These are phyloP conservation scores for Nomada hirtipes DNA, from an alignment of 2,888 invertebrate species.

Conservation along the genomic window DNA sequence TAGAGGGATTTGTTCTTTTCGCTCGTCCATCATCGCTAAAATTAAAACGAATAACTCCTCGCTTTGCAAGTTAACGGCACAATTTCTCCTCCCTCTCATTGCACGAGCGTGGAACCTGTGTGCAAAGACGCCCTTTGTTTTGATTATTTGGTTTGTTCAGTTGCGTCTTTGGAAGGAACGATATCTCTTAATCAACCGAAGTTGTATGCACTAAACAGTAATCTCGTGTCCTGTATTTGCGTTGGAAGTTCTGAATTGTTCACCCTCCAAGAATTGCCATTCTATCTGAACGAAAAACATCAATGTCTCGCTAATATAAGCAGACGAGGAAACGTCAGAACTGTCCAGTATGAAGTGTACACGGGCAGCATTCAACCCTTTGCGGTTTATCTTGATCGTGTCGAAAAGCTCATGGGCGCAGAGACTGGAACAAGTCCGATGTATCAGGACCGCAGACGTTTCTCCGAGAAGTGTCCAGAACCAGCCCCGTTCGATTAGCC, in stretches of 20 bases:
- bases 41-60: neutral
- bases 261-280: too few species aligned
- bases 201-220: constrained; percentile 38
- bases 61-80: constrained; percentile 36
- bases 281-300: neutral
- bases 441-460: constrained; percentile 20
- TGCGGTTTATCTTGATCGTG: constrained; percentile 21
- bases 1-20: constrained; percentile 29
- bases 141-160: constrained; percentile 7
- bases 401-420: neutral
- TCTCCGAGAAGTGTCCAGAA: constrained; percentile 4
- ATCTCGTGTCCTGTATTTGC: neutral
- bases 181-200: constrained; percentile 21
- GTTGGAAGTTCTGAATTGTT: neutral
- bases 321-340: neutral
- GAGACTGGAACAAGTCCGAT: neutral
- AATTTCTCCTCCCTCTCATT: constrained; percentile 34
- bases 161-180: neutral
- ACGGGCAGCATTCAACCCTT: constrained; percentile 23
- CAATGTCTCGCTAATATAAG: too few species aligned
- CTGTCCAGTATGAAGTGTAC: neutral
- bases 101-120: constrained; percentile 74
- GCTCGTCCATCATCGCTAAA: constrained; percentile 38
- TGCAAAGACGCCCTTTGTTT: constrained; percentile 47
- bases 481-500: too few species aligned